Percentiles rank a stretch among this genome's conserved stretches.
Conservation (phyloP, 2,888 invertebrate genomes). For the Trichogramma evanescens region DNA sequence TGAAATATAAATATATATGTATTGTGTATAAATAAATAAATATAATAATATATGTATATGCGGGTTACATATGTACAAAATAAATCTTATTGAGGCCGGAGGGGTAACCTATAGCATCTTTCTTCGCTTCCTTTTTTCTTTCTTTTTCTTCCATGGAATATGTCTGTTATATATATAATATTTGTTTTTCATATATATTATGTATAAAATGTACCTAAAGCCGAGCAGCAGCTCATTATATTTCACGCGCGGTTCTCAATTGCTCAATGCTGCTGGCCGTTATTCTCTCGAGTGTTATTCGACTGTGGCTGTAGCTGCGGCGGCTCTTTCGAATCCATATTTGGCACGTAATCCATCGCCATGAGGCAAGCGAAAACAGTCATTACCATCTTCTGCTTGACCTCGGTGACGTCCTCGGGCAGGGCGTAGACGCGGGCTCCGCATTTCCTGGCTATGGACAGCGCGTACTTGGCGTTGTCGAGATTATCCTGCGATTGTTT, state of each 20-base stretch:
- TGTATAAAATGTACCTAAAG: too few species aligned
- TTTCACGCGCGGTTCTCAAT: too few species aligned
- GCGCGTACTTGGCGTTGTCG: conserved; percentile 98
- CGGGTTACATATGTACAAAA: neutral
- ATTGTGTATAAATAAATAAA: conserved; percentile 4
- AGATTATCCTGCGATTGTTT: conserved; percentile 69
- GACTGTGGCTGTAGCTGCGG: neutral
- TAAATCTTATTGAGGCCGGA: too few species aligned
- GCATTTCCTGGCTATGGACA: conserved; percentile 94
- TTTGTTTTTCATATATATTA: neutral
- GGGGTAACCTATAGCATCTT: neutral
- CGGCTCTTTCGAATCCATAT: conserved; percentile 31
- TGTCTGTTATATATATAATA: conserved; percentile 1
- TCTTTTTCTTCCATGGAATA: neutral
- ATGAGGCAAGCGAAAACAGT: conserved; percentile 99
- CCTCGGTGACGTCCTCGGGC: conserved; percentile 97
- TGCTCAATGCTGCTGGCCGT: neutral
- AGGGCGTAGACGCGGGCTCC: conserved; percentile 97
- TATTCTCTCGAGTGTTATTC: neutral
- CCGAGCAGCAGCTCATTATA: too few species aligned
- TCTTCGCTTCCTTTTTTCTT: neutral
- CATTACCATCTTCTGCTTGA: conserved; percentile 99
- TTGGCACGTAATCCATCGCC: conserved; percentile 92
- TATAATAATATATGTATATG: neutral
- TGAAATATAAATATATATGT: conserved; percentile 2